Evolutionary conservation across 2,113 vertebrate species (phyloP), one percentile per base, ranked within the genome.

Genomic region (Nansenia antarctica): DNA sequence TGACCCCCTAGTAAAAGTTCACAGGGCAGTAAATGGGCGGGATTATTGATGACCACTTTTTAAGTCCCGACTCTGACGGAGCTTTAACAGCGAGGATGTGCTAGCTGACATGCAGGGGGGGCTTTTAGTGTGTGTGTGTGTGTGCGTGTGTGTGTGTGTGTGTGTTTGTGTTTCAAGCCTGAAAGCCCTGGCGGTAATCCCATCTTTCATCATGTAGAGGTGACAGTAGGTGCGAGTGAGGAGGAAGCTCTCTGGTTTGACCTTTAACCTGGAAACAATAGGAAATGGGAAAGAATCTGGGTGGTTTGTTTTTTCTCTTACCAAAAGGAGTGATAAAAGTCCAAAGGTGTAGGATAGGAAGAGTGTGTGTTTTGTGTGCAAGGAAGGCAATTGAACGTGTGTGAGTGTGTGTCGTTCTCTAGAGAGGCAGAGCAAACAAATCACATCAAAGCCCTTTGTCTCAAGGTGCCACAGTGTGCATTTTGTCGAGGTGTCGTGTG

Each of bases 181-280:
- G 63, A 54, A 18, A 70, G 69, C 70, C 59, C 31, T 37, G 12
- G 34, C 64, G 74, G 74, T 89, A 88, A 88, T 83, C 85, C 79
- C 18, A 74, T 74, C 86, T 89, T 90, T 90, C 85, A 90, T 91
- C 86, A 84, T 84, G 62, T 26, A 1, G 66, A 65, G 73, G 67
- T 78, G 74, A 70, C 77, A 65, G 73, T 75, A 85, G 84, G 79
- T 86, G 85, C 72, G 79, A 86, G 82, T 76, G 80, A 85, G 54
- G 62, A 76, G 82, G 83, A 86, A 84, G 85, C 75, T 70, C 75
- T 74, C 65, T 68, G 49, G 72, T 81, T 77, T 84, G n/a, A 85
- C 84, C 82, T 82, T 7, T 73, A 75, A 86, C 86, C 84, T 15
- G 64, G 67, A 81, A 77, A 86, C 81, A 79, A 82, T n/a, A 74